Evolutionary conservation across 2,113 vertebrate species (phyloP).

Genomic region (Bubalus kerabau): DNA sequence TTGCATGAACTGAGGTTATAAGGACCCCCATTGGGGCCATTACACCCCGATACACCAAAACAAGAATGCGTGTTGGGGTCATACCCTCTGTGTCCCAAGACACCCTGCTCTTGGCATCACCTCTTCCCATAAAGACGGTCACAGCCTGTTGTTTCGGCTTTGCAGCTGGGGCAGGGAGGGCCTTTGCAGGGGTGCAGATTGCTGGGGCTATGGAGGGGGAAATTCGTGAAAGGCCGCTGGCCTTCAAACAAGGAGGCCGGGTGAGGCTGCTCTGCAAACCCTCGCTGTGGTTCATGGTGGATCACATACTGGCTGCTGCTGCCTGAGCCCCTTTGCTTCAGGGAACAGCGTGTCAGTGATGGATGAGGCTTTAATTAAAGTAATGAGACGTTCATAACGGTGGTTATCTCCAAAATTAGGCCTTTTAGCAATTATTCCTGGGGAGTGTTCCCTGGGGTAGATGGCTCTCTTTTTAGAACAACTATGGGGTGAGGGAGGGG

Average conservation of each 20-base stretch:
- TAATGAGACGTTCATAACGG: conserved; percentile 13
- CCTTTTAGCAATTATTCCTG: conserved; percentile 30
- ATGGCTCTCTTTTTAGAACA: background rate
- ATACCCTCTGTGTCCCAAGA: fast-evolving
- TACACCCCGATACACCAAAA: fast-evolving
- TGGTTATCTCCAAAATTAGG: conserved; percentile 58
- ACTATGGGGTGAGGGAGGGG: background rate
- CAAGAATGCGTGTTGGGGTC: fast-evolving
- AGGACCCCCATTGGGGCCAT: fast-evolving
- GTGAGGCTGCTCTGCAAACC: fast-evolving
- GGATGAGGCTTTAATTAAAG: conserved; percentile 65
- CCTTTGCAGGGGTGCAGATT: fast-evolving
- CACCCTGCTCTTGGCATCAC: fast-evolving
- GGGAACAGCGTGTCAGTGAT: conserved; percentile 8
- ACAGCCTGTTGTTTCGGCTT: fast-evolving
- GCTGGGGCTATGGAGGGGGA: fast-evolving
- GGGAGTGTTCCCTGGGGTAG: background rate
- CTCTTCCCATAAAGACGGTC: fast-evolving
- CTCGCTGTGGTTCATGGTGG: fast-evolving
- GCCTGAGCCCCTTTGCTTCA: background rate
- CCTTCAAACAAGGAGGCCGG: fast-evolving
- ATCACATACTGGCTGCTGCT: background rate
- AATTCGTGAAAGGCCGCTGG: fast-evolving
- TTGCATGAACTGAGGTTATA: fast-evolving
- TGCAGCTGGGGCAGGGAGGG: background rate